Base-by-base conservation (phyloP, 64 coral and sea anemone genomes). In the Stichodactyla helianthus region DNA sequence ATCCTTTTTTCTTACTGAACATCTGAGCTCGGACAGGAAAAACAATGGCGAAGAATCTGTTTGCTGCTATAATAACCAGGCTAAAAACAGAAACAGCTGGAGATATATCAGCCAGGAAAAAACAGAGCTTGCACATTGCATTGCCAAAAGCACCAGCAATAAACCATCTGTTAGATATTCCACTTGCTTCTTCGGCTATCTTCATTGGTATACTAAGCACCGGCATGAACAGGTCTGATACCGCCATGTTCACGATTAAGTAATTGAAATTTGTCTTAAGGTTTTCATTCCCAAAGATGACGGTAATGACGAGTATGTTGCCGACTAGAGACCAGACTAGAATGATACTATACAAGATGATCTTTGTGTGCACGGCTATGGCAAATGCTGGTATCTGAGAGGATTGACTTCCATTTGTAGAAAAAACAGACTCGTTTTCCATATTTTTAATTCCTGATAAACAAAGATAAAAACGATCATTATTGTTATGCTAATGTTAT, bases 221-320 rank as follows among this genome's bases (percentile, higher is more conserved):
- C 18, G 93, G 87, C 5, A 95, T 52, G 6, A 91, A 17, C 7
- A 95, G 63, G 63, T 95, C 93, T 3, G 89, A 88, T 2, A 89
- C 54, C 4, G 93, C 93, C 93, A 95, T 92, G 70, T 95, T 95
- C 8, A 95, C 89, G 18, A 95, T 95, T 15, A 95, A 19, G 54
- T 89, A 95, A 52, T 95, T 95, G 23, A 89, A 91, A n/a, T 91
- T 74, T 23, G 86, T 95, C 77, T 60, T 89, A 86, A 95, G 88
- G 1, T 77, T 65, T 52, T 83, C 77, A 77, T 95, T 92, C 31
- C 71, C 26, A 1, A 95, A 2, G 51, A 95, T 89, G 15, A 89
- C 93, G 63, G 51, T 77, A 54, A 95, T 79, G 52, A 95, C 89
- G 6, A 95, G 86, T 2, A 85, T 51, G 59, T 95, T 95, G 10